Conservation (phyloP, 2,797 vertebrate genomes). For the Amphiprion clarkii region DNA sequence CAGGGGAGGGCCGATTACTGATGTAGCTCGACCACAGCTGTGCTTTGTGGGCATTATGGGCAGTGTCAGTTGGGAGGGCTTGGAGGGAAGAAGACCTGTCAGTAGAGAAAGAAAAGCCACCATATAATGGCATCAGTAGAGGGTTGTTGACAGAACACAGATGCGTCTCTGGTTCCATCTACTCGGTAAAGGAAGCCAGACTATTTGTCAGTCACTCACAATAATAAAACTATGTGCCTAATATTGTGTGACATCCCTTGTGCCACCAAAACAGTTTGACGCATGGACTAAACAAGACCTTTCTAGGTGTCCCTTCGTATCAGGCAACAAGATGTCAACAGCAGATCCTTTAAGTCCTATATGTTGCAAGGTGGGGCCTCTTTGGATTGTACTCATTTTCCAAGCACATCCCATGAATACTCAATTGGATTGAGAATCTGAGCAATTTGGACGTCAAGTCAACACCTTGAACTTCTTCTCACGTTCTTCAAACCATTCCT, state of each 20-base stretch:
- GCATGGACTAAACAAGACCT: too few species aligned
- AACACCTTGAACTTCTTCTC: too few species aligned
- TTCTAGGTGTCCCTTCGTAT: too few species aligned
- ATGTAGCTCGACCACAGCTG: constrained; percentile 57
- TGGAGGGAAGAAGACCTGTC: constrained; percentile 26
- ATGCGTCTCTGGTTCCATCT: constrained; percentile 29
- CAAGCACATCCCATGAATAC: too few species aligned
- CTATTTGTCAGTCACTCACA: neutral
- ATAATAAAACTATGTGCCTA: too few species aligned
- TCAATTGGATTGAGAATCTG: too few species aligned
- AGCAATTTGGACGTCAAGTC: too few species aligned
- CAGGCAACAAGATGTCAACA: too few species aligned
- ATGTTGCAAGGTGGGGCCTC: too few species aligned
- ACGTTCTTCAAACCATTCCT: too few species aligned
- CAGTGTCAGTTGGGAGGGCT: constrained; percentile 30
- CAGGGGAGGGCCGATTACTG: neutral
- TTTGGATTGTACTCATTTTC: too few species aligned
- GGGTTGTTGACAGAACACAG: constrained; percentile 41
- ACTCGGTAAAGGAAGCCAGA: constrained; percentile 7
- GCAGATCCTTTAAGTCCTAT: too few species aligned
- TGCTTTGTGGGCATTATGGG: constrained; percentile 42
- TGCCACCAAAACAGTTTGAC: neutral
- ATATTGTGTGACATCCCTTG: neutral
- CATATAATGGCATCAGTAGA: constrained; percentile 41
- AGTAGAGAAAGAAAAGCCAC: constrained; percentile 42